Evolutionary conservation across 2,797 vertebrate species (phyloP).

Genomic region (Cyclopterus lumpus): DNA sequence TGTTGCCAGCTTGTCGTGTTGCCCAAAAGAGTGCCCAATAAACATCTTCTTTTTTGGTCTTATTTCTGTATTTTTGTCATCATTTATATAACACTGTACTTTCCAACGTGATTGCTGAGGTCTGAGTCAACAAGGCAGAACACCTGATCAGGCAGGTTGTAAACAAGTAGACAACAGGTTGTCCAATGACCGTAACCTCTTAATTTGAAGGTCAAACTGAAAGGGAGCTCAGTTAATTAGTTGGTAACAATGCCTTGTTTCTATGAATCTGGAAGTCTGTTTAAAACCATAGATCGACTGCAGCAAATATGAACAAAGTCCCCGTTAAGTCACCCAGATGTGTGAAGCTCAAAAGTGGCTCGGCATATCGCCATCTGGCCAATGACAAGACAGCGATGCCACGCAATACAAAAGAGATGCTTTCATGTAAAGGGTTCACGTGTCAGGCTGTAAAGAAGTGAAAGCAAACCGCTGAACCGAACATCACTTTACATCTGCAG

Average conservation of each 20-base stretch:
- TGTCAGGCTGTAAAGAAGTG: slow-evolving; percentile 10
- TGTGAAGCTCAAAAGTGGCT: too few species aligned
- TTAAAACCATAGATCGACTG: too few species aligned
- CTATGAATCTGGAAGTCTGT: too few species aligned
- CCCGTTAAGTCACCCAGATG: too few species aligned
- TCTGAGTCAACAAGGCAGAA: background rate
- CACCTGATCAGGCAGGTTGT: background rate
- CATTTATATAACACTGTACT: background rate
- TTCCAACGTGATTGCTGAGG: background rate
- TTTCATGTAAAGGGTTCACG: slow-evolving; percentile 8
- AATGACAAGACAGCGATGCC: too few species aligned
- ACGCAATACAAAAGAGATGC: too few species aligned
- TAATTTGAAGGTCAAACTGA: background rate
- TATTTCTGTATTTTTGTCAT: background rate
- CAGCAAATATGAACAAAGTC: too few species aligned
- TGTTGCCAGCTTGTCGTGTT: background rate
- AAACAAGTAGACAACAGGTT: background rate
- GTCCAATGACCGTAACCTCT: too few species aligned
- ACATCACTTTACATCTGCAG: slow-evolving; percentile 18
- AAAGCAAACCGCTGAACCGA: slow-evolving; percentile 26
- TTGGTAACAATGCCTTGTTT: too few species aligned
- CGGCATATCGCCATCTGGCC: too few species aligned
- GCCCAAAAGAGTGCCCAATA: background rate
- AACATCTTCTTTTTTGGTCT: background rate
- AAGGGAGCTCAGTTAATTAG: background rate